Evolutionary conservation across 1,140 invertebrate genomes (phyloP).

Genomic region (Vollenhovia emeryi): DNA sequence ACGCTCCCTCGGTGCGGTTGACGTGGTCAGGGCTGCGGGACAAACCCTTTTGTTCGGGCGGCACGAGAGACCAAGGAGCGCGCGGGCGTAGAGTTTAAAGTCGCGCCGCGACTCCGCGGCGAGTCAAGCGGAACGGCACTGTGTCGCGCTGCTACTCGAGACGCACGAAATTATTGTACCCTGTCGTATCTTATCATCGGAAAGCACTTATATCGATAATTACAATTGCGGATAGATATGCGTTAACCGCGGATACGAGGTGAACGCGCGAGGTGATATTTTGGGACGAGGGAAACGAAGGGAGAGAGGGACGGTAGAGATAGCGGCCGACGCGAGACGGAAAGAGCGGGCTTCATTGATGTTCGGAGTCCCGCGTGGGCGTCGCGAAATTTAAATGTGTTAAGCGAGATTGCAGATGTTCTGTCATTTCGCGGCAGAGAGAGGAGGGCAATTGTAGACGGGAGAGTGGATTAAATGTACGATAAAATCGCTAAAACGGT

Average conservation of each 20-base stretch:
- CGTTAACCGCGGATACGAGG: not conserved
- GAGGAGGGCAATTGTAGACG: not conserved
- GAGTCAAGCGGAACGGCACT: not conserved
- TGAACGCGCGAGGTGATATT: not conserved
- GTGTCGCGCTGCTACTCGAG: too few species aligned
- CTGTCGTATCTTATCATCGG: not conserved
- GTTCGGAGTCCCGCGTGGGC: not conserved
- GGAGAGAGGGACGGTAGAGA: not conserved
- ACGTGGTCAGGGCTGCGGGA: not conserved
- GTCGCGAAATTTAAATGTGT: not conserved
- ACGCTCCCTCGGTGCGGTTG: not conserved
- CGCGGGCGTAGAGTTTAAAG: not conserved
- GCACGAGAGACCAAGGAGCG: not conserved
- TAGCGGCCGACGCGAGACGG: not conserved
- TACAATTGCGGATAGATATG: not conserved
- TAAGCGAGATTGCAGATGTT: not conserved
- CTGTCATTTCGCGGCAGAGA: not conserved
- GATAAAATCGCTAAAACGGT: not conserved
- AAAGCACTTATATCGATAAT: not conserved
- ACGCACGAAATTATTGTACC: too few species aligned
- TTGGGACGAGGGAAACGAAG: not conserved
- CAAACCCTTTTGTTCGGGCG: too few species aligned
- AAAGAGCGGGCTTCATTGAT: not conserved
- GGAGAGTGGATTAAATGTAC: not conserved
- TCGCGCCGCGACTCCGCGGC: not conserved